phyloP scores from a whole-genome alignment of 2,113 vertebrate genomes.

The Charina bottae region DNA sequence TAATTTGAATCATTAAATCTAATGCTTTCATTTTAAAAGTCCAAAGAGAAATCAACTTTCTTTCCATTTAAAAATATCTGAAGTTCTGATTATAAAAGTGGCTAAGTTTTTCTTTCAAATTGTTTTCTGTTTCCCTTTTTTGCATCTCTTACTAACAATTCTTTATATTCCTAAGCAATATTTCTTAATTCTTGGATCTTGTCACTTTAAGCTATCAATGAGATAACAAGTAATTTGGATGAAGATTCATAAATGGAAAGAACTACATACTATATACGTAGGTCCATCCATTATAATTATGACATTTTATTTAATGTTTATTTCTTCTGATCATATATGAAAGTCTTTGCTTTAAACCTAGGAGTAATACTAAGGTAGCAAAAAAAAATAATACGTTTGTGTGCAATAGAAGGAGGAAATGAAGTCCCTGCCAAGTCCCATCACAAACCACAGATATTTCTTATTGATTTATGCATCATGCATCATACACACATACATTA shows the following conservation, averaged over 20 bases:
- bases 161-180: neutral
- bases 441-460: too few relatives aligned
- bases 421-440: too few relatives aligned
- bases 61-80: neutral
- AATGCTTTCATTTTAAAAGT: neutral
- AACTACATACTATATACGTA: neutral
- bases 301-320: too few relatives aligned
- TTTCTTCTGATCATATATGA: too few relatives aligned
- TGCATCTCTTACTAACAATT: neutral
- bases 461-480: too few relatives aligned
- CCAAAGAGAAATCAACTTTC: neutral
- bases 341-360: too few relatives aligned
- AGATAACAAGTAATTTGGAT: neutral
- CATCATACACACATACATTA: too few relatives aligned
- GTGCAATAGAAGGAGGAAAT: too few relatives aligned
- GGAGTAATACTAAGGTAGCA: too few relatives aligned
- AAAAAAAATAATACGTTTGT: too few relatives aligned
- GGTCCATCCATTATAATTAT: neutral
- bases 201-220: neutral
- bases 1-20: constrained; percentile 23
- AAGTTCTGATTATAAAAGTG: neutral
- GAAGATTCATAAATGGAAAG: neutral
- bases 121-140: neutral
- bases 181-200: neutral
- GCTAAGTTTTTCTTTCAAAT: neutral